Conservation (phyloP, 2,113 vertebrate genomes). For the Phocoena phocoena region DNA sequence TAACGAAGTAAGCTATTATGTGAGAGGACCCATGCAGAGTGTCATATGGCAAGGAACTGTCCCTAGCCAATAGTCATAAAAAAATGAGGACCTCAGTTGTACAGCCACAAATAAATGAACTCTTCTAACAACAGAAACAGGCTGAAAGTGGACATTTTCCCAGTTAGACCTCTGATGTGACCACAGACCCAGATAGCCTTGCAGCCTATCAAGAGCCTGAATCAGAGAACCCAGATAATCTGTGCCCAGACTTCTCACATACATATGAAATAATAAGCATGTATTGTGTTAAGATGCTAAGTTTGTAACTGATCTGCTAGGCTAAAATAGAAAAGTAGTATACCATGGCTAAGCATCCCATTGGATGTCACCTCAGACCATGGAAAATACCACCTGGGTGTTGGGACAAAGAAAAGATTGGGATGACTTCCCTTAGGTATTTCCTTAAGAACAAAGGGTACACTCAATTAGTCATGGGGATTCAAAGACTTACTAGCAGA, state of each 20-base stretch:
- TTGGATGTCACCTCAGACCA: neutral
- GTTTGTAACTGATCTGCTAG: neutral
- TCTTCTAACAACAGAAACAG: neutral
- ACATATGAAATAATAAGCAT: neutral
- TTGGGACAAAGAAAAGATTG: neutral
- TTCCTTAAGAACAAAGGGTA: neutral
- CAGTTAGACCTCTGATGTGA: neutral
- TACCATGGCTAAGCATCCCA: neutral
- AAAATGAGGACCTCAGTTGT: neutral
- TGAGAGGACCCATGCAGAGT: neutral
- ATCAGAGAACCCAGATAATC: neutral
- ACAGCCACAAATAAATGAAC: neutral
- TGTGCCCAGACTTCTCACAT: neutral
- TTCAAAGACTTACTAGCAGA: neutral
- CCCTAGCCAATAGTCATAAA: neutral
- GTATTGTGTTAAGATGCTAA: neutral
- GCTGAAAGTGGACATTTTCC: neutral
- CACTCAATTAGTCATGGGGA: neutral
- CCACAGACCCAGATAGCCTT: neutral
- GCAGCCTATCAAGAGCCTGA: neutral
- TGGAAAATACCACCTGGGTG: neutral
- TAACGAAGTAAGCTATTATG: neutral
- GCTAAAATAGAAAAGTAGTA: neutral
- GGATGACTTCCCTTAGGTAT: neutral
- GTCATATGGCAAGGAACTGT: neutral